Base-by-base conservation (phyloP, 2,888 invertebrate species). In the Anagyrus pseudococci region DNA sequence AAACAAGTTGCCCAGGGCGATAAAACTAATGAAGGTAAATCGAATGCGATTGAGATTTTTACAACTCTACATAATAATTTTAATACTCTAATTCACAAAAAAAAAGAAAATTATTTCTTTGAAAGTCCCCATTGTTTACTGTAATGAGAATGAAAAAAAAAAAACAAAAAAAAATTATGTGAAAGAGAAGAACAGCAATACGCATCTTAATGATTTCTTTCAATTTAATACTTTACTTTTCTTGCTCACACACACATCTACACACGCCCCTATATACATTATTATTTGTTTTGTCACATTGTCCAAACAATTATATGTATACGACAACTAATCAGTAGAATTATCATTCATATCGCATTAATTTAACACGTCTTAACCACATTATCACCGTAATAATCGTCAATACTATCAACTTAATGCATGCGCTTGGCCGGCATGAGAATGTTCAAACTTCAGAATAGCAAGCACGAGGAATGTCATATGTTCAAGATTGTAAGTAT, bases 21-120 rank as follows among this genome's bases (percentile, higher is more conserved):
- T 3, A 22, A n/a, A n/a, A 44, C 48, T n/a, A 60, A 44, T 3
- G 56, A 29, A 66, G 59, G 56, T 59, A 66, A 63, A 49, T 54
- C 25, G 20, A 41, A 33, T n/a, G 7, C 10, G 15, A 20, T 20
- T 10, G n/a, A 20, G 1, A 23, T 41, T 58, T 47, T 46, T 25
- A 58, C 25, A 46, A 43, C 48, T 22, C 15, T 40, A n/a, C 22
- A 52, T 37, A 22, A 26, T 57, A 57, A 46, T 29, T 44, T 55
- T 23, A 47, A 47, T 20, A 33, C 26, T 33, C 33, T 57, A 48
- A 22, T 29, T 44, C n/a, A 23, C 20, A 26, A 44, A 26, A 20
- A 23, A 22, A 23, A 22, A 15, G 10, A 10, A 22, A 46, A 23
- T 15, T 15, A 23, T n/a, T n/a, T n/a, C n/a, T n/a, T n/a, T n/a